Conservation (phyloP, 2,113 vertebrate species). For the Suncus etruscus region DNA sequence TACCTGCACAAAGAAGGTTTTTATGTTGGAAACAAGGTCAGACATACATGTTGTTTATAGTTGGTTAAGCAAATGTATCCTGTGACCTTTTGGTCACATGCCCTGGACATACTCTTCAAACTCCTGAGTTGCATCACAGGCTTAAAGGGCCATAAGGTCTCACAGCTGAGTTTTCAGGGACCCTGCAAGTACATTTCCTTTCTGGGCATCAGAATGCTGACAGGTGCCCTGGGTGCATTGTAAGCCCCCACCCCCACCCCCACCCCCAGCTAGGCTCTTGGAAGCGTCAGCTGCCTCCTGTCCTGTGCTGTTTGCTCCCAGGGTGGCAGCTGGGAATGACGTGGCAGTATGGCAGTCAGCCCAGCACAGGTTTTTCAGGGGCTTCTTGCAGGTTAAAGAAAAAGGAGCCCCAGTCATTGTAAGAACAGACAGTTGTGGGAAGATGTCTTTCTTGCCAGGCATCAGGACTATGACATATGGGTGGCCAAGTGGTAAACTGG, state of each 20-base stretch:
- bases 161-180: neutral
- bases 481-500: neutral
- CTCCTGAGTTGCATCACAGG: neutral
- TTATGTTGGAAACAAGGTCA: slow-evolving; percentile 25
- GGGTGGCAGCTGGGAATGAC: neutral
- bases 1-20: neutral
- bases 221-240: neutral
- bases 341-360: neutral
- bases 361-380: neutral
- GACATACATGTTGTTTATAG: neutral
- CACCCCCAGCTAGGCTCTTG: neutral
- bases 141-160: neutral
- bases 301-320: neutral
- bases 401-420: neutral
- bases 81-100: neutral
- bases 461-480: neutral
- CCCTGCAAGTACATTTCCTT: neutral
- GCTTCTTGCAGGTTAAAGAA: neutral
- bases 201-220: neutral
- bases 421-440: neutral
- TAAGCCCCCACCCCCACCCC: neutral
- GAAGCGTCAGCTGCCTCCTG: neutral
- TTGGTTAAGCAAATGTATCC: neutral
- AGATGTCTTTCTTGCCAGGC: neutral
- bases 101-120: slow-evolving; percentile 8